These are phyloP conservation scores for Tyria jacobaeae DNA, from an alignment of 2,888 invertebrate species.

Conservation along the genomic window DNA sequence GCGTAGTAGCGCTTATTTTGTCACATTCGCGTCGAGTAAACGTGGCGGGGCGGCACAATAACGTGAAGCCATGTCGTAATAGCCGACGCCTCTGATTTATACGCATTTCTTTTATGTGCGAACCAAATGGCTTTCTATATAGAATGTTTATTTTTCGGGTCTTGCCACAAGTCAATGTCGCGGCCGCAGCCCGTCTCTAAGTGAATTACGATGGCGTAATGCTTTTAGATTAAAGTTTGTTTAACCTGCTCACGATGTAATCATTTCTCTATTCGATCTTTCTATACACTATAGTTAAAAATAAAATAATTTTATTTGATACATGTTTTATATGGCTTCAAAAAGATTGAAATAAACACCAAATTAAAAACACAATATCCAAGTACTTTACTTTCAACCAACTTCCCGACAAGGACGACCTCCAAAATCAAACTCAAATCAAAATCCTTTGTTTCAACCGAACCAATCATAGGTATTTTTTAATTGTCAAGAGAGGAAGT, in stretches of 20 bases:
- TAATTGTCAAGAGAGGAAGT: too few species aligned
- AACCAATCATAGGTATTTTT: too few species aligned
- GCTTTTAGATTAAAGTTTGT: slow-evolving; percentile 69
- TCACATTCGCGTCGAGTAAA: slow-evolving; percentile 77
- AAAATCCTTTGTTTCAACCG: too few species aligned
- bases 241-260: slow-evolving; percentile 53
- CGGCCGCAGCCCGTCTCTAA: slow-evolving; percentile 58
- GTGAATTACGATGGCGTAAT: slow-evolving; percentile 61
- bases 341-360: too few species aligned
- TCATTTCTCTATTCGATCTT: slow-evolving; percentile 26
- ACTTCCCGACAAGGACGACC: too few species aligned
- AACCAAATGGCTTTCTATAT: slow-evolving; percentile 77
- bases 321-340: neutral
- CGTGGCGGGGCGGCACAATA: slow-evolving; percentile 79
- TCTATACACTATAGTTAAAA: neutral
- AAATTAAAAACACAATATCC: too few species aligned
- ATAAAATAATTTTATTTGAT: neutral
- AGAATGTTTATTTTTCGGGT: slow-evolving; percentile 69
- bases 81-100: slow-evolving; percentile 81
- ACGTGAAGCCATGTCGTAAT: slow-evolving; percentile 74
- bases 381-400: too few species aligned
- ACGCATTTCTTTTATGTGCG: slow-evolving; percentile 82
- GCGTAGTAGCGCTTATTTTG: slow-evolving; percentile 77
- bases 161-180: slow-evolving; percentile 61
- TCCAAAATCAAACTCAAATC: too few species aligned